Percentiles rank a stretch among this genome's conserved stretches.
These are phyloP conservation scores for Cassiopea xamachana DNA, from an alignment of 30 jellyfish, hydroid and myxozoan genomes.

Conservation along the genomic window DNA sequence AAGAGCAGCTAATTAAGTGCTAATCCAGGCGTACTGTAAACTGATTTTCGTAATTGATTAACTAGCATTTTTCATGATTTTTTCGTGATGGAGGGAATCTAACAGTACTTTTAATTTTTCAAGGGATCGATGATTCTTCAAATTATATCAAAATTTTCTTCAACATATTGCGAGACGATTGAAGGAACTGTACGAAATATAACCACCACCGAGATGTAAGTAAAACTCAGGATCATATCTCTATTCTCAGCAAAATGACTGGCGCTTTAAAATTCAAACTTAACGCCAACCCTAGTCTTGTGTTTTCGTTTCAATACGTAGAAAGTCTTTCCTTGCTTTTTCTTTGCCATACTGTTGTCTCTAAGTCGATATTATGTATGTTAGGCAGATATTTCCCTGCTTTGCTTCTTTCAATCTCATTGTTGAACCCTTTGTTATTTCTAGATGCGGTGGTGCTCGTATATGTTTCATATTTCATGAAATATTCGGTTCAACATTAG, in stretches of 20 bases:
- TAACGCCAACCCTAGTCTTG: no score
- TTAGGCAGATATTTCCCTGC: background rate
- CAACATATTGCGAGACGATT: conserved; percentile 87
- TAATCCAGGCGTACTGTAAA: no score
- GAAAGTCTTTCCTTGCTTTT: no score
- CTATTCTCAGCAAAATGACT: background rate
- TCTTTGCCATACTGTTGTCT: no score
- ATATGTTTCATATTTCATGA: conserved; percentile 92
- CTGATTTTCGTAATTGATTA: background rate
- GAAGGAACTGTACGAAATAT: conserved; percentile 93
- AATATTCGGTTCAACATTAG: conserved; percentile 82
- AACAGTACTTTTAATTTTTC: background rate
- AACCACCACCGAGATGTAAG: conserved; percentile 94
- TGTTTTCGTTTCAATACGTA: no score
- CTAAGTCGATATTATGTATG: background rate
- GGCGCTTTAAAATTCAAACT: background rate
- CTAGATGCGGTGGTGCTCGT: conserved; percentile 97
- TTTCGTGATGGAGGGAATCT: background rate
- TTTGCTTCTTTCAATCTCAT: background rate
- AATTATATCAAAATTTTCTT: conserved; percentile 80
- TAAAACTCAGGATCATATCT: background rate
- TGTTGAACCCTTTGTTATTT: background rate
- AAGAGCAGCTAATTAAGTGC: no score
- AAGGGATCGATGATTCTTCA: conserved; percentile 88
- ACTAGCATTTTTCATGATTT: background rate